Base-by-base conservation (phyloP, 2,113 vertebrate genomes). In the Ceyx melanurus region DNA sequence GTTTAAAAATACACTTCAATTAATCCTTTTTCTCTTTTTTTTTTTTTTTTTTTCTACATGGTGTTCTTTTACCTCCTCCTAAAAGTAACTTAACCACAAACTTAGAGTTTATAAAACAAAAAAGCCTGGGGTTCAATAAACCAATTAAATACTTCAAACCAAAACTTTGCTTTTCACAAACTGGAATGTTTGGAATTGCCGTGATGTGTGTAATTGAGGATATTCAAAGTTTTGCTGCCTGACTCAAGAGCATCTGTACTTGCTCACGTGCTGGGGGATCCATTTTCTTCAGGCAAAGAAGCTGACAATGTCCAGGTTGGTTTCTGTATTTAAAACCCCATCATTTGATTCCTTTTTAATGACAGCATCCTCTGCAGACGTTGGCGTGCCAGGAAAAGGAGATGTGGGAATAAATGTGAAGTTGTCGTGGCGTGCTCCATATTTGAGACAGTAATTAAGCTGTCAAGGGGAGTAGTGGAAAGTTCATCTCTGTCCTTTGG, bases 351-450 rank as follows among this genome's bases (percentile, higher is more conserved):
- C 57, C 72, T 82, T 90, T 93, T 83, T 93, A 88, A 88, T 92
- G 88, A 81, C 77, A 90, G 80, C 93, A 74, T 94, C 92, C 68
- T 95, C 80, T 92, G 90, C 83, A 88, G 92, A 89, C 90, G 81
- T 58, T 75, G 81, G 80, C 61, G 58, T 29, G 65, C 37, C 92
- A 68, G 84, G 65, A 78, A 86, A 90, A 79, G 26, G 86, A 84
- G 33, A 84, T 37, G 53, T 92, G 94, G 93, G 82, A 89, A 57
- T 22, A 9, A 94, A 90, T 40, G 53, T 7, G 1, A 7, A 60
- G 90, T 45, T 75, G 88, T 61, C 48, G 12, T 31, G 77, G 80
- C 70, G 81, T 78, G 86, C 86, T 92, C 65, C 53, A 53, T 22
- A n/a, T 86, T 15, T 62, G 88, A 67, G 73, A 4, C 17, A 28